Base-by-base conservation (phyloP, 1,140 invertebrate species). In the Leptopilina boulardi region DNA sequence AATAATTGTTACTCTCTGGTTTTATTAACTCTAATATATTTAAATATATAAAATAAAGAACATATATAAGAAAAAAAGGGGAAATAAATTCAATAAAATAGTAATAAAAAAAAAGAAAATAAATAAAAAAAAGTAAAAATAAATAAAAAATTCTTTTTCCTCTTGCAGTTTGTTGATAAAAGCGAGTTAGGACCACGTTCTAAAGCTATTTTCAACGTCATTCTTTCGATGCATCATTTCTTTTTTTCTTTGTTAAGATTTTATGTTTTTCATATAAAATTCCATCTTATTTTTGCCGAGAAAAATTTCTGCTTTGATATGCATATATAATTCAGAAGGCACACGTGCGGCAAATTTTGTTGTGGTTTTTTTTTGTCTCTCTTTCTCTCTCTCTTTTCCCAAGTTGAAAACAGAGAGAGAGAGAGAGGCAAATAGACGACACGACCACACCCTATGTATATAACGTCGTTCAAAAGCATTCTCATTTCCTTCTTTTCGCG, bases 401-500 rank as follows among this genome's bases (percentile, higher is more conserved):
- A 23, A 66, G 59, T 30, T 23, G 47, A 51, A 51, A 51, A 51
- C 15, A 51, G 47, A 51, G 34, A 38, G 34, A 34, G 30, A 34
- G 15, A 18, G 47, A 51, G 47, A 51, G 47, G 47, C n/a, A 51
- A 51, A 51, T 51, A 51, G 47, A n/a, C 47, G 47, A 66, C 59
- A 66, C 21, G 56, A 26, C 56, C 21, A 26, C 59, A 66, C 59
- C 23, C 59, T 30, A 13, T n/a, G 21, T 30, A 13, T 23, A 66
- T 66, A 30, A 23, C 59, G 26, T 66, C 59, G 59, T 26, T 23
- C 59, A 54, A 66, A 66, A 66, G 59, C 59, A 66, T 66, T 66
- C 59, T 66, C 59, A 66, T 66, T 66, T 66, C 59, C 59, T 38
- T 66, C 59, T 66, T 66, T 66, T 66, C 59, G 59, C n/a, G 59